Evolutionary conservation across 2,113 vertebrate species (phyloP).

Genomic region (Limnothrissa miodon): DNA sequence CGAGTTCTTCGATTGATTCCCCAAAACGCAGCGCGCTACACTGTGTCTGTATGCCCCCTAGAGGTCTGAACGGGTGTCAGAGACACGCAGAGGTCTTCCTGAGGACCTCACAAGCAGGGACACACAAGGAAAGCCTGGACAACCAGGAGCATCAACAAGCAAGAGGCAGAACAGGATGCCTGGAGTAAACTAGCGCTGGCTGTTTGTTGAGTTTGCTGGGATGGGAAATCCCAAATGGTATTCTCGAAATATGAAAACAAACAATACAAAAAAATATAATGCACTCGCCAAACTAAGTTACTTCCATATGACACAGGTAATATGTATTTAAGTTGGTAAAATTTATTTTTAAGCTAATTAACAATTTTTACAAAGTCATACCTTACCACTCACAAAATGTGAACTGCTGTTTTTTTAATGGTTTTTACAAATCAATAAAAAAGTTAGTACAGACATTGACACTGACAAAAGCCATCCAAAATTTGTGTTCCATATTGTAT

Average conservation of each 20-base stretch:
- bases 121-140: too few relatives aligned
- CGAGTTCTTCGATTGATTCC: neutral
- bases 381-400: too few relatives aligned
- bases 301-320: too few relatives aligned
- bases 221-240: neutral
- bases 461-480: too few relatives aligned
- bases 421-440: too few relatives aligned
- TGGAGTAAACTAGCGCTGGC: neutral
- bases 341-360: too few relatives aligned
- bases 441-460: too few relatives aligned
- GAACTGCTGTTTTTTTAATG: too few relatives aligned
- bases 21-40: neutral
- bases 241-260: neutral
- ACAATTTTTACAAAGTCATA: too few relatives aligned
- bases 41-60: slow-evolving; percentile 4
- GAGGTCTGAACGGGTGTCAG: neutral
- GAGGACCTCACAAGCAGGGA: too few relatives aligned
- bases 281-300: neutral
- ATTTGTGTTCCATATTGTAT: too few relatives aligned
- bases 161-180: neutral
- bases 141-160: neutral
- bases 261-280: neutral
- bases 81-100: neutral
- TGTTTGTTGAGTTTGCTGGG: neutral
- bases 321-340: too few relatives aligned